Base-by-base conservation (phyloP, 2,797 vertebrate genomes). In the Echeneis naucrates region DNA sequence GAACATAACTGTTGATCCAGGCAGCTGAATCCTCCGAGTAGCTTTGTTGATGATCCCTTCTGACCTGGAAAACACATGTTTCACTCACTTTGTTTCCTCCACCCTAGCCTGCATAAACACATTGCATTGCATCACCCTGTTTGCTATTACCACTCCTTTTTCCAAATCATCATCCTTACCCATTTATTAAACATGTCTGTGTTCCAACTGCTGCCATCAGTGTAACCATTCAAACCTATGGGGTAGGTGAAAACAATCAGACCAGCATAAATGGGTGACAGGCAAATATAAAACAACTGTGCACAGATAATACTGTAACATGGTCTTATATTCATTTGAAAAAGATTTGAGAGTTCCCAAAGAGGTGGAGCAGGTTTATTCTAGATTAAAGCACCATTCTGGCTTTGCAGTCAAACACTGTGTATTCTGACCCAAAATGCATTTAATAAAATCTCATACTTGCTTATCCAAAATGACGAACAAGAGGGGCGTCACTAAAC, bases 1-100 rank as follows among this genome's bases (percentile, higher is more conserved):
- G 78, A 62, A 16, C 66, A 68, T 69, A 79, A 59, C 30, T 85
- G 35, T 72, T 68, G 16, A 50, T 80, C 89, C 85, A 86, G 32
- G 40, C n/a, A 14, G 60, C 50, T 40, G 69, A 68, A 32, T 88
- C 68, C 44, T 84, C 71, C 45, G 17, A 12, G 11, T 69, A 24
- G 16, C 74, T 47, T 24, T 5, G 12, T 6, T 53, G 68, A 40
- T 60, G 35, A 54, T 76, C 60, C 32, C 2, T 14, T 62, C 10
- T 74, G 38, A 30, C 57, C 91, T 93, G 65, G 11, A 82, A 78
- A 86, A 79, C 33, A 60, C n/a, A 72, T 0, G 45, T 16, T 8
- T 38, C 48, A 64, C 35, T 14, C 9, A 55, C 13, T 26, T 6
- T 33, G 8, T 69, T 71, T 71, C 19, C 37, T 40, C 30, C 4